Evolutionary conservation across 1,140 invertebrate genomes (phyloP), one percentile per base, ranked within the genome.

Genomic region (Zaprionus africanus): DNA sequence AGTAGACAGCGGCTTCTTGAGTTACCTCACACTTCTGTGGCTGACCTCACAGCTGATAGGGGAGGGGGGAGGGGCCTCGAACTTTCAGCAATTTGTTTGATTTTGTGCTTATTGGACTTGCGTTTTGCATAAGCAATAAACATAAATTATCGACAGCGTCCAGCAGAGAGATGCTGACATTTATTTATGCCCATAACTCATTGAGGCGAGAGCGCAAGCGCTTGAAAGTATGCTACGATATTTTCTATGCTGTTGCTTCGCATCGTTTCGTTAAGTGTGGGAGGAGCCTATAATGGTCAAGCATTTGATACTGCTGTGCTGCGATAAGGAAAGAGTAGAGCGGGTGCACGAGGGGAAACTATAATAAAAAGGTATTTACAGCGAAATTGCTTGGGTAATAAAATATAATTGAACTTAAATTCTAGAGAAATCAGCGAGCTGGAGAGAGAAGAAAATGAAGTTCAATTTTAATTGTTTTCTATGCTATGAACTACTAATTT

Each of bases 71-170:
- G 17, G 49, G 49, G 49, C 67, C 67, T 62, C 38, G 49, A 86
- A 82, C 66, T 86, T 86, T 87, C 66, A 83, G 80, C 84, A 88
- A 87, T 88, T 87, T 87, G 84, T 87, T 87, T 87, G 84, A 88
- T 87, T 87, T 88, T 71, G 80, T 82, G 80, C 80, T 88, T 87
- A 87, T 87, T 87, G 83, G 80, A 76, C 58, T 81, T 80, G 84
- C 74, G 81, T 81, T 87, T 87, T 87, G 84, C 84, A 87, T 87
- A 84, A 87, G 84, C 84, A 87, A 87, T 87, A 87, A 88, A 88
- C 84, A 87, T 87, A 87, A 87, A 87, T 87, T 88, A 87, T 87
- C 67, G 66, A 38, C 53, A 57, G 63, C 41, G 75, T 66, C 62
- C 61, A 69, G 66, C 57, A 54, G 24, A 49, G 26, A 53, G 31